Conservation (phyloP, 2,113 vertebrate genomes). For the Campylomormyrus numenius region DNA sequence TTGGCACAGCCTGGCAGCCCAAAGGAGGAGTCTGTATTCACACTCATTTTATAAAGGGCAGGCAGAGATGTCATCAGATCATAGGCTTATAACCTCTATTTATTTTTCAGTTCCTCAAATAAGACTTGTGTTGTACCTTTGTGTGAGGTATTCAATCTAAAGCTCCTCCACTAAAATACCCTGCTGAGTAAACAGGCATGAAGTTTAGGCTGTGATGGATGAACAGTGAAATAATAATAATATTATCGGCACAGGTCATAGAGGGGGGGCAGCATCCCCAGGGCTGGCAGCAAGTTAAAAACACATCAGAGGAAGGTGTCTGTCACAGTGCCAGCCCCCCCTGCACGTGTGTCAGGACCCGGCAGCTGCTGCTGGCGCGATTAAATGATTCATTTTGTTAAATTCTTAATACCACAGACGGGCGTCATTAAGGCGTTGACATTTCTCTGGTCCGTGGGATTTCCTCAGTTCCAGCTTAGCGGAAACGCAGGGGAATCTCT, state of each 20-base stretch:
- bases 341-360: background rate
- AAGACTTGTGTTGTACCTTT: background rate
- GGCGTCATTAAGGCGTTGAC: background rate
- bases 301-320: background rate
- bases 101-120: background rate
- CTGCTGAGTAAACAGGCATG: background rate
- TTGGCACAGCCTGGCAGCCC: background rate
- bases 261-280: background rate
- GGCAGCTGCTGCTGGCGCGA: background rate
- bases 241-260: background rate
- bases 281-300: background rate
- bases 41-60: background rate
- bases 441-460: background rate
- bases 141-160: background rate
- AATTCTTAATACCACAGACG: constrained; percentile 12
- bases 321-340: background rate
- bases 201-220: background rate
- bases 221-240: background rate
- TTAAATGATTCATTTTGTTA: constrained; percentile 12
- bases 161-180: background rate
- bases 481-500: background rate
- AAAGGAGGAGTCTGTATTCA: background rate
- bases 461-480: background rate
- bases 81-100: background rate
- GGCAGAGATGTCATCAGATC: background rate